Evolutionary conservation across 1,140 invertebrate species (phyloP).

Genomic region (Bombus huntii): DNA sequence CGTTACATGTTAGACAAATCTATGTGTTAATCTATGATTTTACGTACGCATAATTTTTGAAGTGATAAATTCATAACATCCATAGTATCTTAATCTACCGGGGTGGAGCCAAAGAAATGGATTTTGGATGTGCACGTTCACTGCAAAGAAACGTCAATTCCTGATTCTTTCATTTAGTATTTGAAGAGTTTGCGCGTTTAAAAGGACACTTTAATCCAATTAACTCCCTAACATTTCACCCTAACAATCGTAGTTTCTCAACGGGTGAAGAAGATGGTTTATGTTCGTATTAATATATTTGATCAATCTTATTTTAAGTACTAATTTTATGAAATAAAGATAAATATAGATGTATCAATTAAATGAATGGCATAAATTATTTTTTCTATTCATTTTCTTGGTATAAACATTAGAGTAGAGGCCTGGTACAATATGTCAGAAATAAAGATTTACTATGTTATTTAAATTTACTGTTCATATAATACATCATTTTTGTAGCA

Average conservation of each 20-base stretch:
- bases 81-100: too few species aligned
- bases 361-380: constrained; percentile 26
- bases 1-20: too few species aligned
- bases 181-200: constrained; percentile 98
- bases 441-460: background rate
- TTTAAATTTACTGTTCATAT: constrained; percentile 21
- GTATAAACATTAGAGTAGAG: background rate
- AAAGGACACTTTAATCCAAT: constrained; percentile 99
- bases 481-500: background rate
- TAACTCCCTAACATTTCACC: constrained; percentile 99
- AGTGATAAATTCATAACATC: too few species aligned
- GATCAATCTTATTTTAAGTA: constrained; percentile 98
- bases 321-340: constrained; percentile 75
- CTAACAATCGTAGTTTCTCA: constrained; percentile 97
- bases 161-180: constrained; percentile 98
- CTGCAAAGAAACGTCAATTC: constrained; percentile 99
- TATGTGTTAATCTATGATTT: too few species aligned
- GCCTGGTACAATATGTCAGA: background rate
- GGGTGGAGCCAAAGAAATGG: too few species aligned
- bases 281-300: constrained; percentile 97
- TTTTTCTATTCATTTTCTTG: background rate
- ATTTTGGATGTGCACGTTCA: constrained; percentile 86
- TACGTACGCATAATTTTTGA: too few species aligned
- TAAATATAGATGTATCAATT: constrained; percentile 12
- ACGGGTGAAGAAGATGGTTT: constrained; percentile 99